Conservation (phyloP, 2,113 vertebrate genomes). For the Malurus cyaneus region DNA sequence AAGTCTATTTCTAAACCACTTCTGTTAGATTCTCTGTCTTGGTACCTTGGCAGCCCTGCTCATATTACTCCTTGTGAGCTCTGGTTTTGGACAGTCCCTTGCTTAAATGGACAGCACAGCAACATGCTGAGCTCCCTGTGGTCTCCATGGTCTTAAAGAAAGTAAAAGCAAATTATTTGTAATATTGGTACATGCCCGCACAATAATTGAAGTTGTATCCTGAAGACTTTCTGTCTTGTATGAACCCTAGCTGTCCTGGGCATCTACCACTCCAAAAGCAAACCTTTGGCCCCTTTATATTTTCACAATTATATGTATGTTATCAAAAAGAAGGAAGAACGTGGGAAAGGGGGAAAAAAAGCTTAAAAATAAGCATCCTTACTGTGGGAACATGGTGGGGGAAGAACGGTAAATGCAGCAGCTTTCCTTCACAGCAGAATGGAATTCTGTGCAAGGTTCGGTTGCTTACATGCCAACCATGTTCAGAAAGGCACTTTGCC, state of each 20-base stretch:
- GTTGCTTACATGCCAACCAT: background rate
- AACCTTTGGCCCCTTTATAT: conserved; percentile 44
- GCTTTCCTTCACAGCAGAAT: background rate
- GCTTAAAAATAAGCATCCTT: conserved; percentile 45
- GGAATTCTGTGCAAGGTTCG: background rate
- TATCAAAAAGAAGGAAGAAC: conserved; percentile 56
- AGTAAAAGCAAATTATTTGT: background rate
- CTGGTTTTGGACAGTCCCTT: background rate
- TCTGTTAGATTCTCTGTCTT: background rate
- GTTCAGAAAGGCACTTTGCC: background rate
- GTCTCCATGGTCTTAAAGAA: background rate
- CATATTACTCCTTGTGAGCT: background rate
- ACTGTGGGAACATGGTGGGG: conserved; percentile 36
- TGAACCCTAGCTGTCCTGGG: background rate
- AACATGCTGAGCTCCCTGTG: background rate
- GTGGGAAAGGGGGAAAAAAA: conserved; percentile 34
- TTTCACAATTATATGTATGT: conserved; percentile 57
- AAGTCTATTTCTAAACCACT: background rate
- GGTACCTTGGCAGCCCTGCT: background rate
- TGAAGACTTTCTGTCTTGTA: background rate
- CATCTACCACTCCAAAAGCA: background rate
- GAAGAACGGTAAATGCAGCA: background rate
- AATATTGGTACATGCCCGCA: background rate
- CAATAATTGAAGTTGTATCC: background rate
- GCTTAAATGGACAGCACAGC: background rate